Base-by-base conservation (phyloP, 2,888 invertebrate genomes). In the Phortica okadai region DNA sequence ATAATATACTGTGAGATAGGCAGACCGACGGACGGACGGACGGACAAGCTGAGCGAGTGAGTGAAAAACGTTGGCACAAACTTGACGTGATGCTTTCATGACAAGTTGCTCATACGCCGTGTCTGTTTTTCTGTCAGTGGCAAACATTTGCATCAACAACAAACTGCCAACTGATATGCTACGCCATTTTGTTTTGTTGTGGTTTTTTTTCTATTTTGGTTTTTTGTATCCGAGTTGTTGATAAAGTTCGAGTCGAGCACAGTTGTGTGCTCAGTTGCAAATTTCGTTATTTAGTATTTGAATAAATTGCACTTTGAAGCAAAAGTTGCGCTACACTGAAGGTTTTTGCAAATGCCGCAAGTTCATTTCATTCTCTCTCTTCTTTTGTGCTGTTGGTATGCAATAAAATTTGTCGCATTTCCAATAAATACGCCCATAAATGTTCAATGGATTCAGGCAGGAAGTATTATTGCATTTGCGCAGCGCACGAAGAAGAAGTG, bases 251-350 rank as follows among this genome's bases (percentile, higher is more conserved):
- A 33, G 33, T 33, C 4, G 56, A 21, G 21, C 21, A 21, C 21
- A 21, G 21, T 21, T 56, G 56, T 56, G 16, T 56, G 56, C 56
- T 56, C 41, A 42, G 11, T 66, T 66, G 66, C n/a, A 66, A 42
- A 66, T 66, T 66, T 66, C 14, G 66, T 66, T 66, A 66, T 66
- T 66, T 42, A 66, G 66, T 66, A 42, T 66, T 66, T 44, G 66
- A 4, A n/a, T 33, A 66, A 66, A 66, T 66, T 66, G 66, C 42
- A n/a, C 16, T 56, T 56, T 14, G 6, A 11, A n/a, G 56, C 56
- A 56, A 56, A 56, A 56, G 11, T 56, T 56, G 21, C 3, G 33
- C 33, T 33, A 33, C 33, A 33, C 33, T 33, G 33, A 33, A 33
- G 33, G 33, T 33, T 33, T 5, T 33, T 33, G 33, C 33, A 33